Percentiles rank a stretch among this genome's conserved stretches.
Evolutionary conservation across 2,797 vertebrate species (phyloP).

Genomic region (Anabacerthia variegaticeps): DNA sequence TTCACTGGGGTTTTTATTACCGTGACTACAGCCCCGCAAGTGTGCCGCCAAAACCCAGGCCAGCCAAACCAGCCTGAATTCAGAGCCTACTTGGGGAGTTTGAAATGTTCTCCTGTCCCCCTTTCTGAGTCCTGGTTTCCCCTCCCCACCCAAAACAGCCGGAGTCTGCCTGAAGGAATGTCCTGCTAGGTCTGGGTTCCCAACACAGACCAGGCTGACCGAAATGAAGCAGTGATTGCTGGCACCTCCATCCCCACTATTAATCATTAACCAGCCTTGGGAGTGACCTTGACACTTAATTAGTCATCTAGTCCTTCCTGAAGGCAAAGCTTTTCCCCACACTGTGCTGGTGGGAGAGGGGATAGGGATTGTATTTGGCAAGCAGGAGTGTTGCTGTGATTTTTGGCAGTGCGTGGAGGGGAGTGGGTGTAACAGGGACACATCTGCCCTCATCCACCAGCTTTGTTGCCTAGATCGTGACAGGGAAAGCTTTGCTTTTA

Average conservation of each 20-base stretch:
- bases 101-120: background rate
- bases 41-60: background rate
- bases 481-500: background rate
- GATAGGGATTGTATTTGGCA: background rate
- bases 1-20: slow-evolving; percentile 19
- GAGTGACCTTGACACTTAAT: slow-evolving; percentile 48
- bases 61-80: background rate
- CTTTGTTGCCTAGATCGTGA: background rate
- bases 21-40: background rate
- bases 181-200: background rate
- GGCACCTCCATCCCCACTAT: background rate
- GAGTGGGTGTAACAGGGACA: background rate
- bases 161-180: background rate
- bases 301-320: slow-evolving; percentile 1
- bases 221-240: background rate
- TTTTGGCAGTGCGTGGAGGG: background rate
- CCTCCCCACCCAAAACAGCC: slow-evolving; percentile 3
- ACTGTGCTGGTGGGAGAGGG: background rate
- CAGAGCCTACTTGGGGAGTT: background rate
- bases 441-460: background rate
- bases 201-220: background rate
- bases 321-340: background rate
- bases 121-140: background rate
- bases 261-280: slow-evolving; percentile 32
- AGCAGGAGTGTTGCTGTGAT: background rate